These are phyloP conservation scores for Halichoeres trimaculatus DNA, from an alignment of 2,113 vertebrate species.

Conservation along the genomic window DNA sequence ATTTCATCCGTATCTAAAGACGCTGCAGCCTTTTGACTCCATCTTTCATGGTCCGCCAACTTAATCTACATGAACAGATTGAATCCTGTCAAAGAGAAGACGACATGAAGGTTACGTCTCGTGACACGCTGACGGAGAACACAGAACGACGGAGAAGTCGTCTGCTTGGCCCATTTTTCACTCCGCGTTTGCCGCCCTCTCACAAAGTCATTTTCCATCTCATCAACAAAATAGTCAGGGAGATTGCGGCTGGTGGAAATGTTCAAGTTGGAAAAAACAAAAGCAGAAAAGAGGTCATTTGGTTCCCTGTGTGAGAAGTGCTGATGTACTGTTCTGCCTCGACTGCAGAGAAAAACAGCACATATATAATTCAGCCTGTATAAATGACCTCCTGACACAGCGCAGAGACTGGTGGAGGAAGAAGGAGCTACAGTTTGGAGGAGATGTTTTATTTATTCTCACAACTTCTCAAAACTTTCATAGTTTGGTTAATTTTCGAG, in stretches of 20 bases:
- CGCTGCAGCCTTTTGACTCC: too few relatives aligned
- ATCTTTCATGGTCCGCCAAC: background rate
- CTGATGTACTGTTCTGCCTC: background rate
- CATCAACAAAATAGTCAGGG: background rate
- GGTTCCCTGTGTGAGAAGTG: background rate
- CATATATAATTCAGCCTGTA: background rate
- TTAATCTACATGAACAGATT: background rate
- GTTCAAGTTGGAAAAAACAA: background rate
- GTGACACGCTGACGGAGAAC: background rate
- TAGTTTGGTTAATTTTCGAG: background rate
- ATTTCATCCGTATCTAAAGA: too few relatives aligned
- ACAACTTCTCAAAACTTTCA: background rate
- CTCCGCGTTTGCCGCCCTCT: conserved; percentile 1
- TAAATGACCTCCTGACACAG: background rate
- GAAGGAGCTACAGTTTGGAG: background rate
- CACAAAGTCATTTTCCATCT: conserved; percentile 18
- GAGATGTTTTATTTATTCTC: background rate
- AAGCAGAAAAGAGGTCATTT: background rate
- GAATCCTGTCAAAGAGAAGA: background rate
- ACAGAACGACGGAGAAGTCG: background rate
- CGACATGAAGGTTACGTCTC: background rate
- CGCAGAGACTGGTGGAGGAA: background rate
- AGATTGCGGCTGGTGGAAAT: background rate
- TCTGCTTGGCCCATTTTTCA: background rate
- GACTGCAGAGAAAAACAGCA: background rate